Conservation (phyloP, 2,888 invertebrate genomes). For the Hirtodrosophila confusa region DNA sequence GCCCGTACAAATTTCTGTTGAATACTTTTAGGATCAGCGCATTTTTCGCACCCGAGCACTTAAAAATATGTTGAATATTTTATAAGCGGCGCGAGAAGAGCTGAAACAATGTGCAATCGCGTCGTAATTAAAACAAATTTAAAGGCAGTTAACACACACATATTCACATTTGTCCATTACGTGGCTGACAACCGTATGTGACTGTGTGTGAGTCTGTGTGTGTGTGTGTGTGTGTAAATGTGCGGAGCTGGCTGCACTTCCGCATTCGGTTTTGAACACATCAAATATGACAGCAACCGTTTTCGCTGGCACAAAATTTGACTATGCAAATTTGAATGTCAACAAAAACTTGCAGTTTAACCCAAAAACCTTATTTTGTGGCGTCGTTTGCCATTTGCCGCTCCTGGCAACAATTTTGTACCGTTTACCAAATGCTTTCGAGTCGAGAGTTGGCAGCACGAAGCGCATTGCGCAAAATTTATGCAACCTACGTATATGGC, state of each 20-base stretch:
- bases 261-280: conserved; percentile 68
- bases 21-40: conserved; percentile 68
- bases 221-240: conserved; percentile 7
- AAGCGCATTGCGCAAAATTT: conserved; percentile 60
- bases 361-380: conserved; percentile 77
- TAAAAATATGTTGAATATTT: conserved; percentile 74
- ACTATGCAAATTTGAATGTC: conserved; percentile 79
- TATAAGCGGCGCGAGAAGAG: conserved; percentile 38
- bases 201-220: background rate
- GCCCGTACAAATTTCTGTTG: conserved; percentile 37
- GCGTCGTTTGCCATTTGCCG: conserved; percentile 58
- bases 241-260: conserved; percentile 57
- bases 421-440: conserved; percentile 60
- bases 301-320: conserved; percentile 59
- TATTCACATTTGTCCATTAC: conserved; percentile 17
- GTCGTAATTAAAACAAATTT: conserved; percentile 76
- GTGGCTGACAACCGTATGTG: conserved; percentile 10
- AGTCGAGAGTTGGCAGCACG: conserved; percentile 49
- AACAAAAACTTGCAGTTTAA: conserved; percentile 78
- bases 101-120: conserved; percentile 58
- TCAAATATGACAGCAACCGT: conserved; percentile 74
- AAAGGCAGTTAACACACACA: conserved; percentile 71
- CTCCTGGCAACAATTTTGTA: conserved; percentile 51
- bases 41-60: conserved; percentile 65
- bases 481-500: conserved; percentile 34